A percentile compares a stretch with the other conserved stretches of the same genome.
These are phyloP conservation scores for Trypoxylus dichotomus DNA, from an alignment of 1,140 invertebrate species.

Conservation along the genomic window DNA sequence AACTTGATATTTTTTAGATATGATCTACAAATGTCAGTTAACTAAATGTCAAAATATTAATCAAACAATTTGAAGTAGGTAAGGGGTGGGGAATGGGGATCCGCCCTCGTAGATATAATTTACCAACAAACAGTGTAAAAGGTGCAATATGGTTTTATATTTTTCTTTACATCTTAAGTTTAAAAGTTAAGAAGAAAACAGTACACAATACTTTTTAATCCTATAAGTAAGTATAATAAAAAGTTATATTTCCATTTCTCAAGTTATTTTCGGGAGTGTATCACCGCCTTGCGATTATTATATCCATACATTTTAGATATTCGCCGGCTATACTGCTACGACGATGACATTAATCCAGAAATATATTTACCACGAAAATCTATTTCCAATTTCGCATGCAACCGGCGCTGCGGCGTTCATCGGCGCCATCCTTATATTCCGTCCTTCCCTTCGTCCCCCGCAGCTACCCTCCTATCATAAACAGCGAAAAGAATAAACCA, in stretches of 20 bases:
- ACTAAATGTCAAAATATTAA: no score
- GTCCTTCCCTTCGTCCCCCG: neutral
- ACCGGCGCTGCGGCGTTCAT: constrained; percentile 11
- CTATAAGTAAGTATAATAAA: neutral
- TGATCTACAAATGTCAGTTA: no score
- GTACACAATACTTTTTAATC: neutral
- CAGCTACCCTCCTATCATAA: neutral
- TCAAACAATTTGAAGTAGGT: no score
- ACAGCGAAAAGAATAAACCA: constrained; percentile 19
- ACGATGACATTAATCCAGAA: constrained; percentile 12
- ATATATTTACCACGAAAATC: constrained; percentile 21
- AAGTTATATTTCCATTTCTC: constrained; percentile 9
- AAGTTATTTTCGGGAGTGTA: neutral
- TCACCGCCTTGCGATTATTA: constrained; percentile 10
- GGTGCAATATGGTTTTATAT: no score
- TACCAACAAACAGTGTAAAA: no score
- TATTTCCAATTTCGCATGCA: constrained; percentile 16
- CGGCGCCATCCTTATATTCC: constrained; percentile 2
- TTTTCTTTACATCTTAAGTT: neutral
- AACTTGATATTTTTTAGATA: no score
- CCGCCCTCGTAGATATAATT: no score
- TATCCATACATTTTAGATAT: constrained; percentile 2
- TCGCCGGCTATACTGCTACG: constrained; percentile 3
- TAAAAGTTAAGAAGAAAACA: no score
- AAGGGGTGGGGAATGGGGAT: no score